Conservation (phyloP, 2,113 vertebrate genomes). For the Himantopus leucocephalus region DNA sequence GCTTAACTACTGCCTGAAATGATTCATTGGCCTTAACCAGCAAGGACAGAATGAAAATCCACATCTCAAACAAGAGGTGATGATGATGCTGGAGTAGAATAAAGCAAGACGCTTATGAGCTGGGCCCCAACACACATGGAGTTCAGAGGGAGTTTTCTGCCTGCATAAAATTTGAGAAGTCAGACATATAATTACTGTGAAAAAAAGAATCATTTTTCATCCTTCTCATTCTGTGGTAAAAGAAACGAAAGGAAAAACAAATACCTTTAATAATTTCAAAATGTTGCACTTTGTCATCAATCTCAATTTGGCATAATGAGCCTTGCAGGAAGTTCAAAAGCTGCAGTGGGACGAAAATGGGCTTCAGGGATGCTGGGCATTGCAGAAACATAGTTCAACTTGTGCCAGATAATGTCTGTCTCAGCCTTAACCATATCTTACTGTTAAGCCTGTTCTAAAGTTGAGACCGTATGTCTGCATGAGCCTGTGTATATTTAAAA, state of each 20-base stretch:
- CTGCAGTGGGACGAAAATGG: background rate
- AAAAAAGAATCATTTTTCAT: conserved; percentile 1
- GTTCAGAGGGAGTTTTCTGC: background rate
- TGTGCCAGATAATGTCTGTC: background rate
- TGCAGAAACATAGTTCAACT: background rate
- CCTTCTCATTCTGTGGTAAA: background rate
- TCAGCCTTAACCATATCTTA: background rate
- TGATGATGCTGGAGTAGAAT: background rate
- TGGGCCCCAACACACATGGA: background rate
- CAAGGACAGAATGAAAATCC: background rate
- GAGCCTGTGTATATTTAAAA: fast-evolving
- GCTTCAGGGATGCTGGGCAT: background rate
- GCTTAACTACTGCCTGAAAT: background rate
- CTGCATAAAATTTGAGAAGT: background rate
- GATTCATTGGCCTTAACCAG: background rate
- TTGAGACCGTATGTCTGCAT: fast-evolving
- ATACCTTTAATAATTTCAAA: conserved; percentile 58
- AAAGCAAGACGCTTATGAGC: background rate
- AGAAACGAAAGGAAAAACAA: conserved; percentile 34
- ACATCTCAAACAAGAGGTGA: background rate
- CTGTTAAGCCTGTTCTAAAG: background rate
- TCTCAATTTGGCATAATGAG: conserved; percentile 35
- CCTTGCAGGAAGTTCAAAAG: conserved; percentile 42
- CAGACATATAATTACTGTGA: background rate
- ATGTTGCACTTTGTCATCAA: conserved; percentile 33